A percentile compares a stretch with the other conserved stretches of the same genome.
Evolutionary conservation across 1,140 invertebrate species (phyloP).

Genomic region (Aporrectodea caliginosa): DNA sequence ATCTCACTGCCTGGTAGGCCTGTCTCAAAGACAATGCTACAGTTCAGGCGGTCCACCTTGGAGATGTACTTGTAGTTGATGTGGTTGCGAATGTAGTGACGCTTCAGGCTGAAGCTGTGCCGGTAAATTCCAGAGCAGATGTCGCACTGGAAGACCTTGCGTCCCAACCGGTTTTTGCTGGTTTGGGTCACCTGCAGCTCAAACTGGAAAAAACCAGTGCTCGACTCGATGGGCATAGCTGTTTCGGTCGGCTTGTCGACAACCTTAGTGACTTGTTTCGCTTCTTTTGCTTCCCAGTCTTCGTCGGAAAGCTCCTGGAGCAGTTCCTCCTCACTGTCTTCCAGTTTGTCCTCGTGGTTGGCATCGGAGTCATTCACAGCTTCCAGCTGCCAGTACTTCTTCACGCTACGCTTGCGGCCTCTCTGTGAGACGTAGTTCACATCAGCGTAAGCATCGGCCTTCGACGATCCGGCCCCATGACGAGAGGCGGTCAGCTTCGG

Average conservation of each 20-base stretch:
- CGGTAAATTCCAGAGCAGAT: slow-evolving; percentile 59
- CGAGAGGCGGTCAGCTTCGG: not conserved
- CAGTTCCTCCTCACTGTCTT: not conserved
- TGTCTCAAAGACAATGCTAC: slow-evolving; percentile 34
- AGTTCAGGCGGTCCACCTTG: slow-evolving; percentile 53
- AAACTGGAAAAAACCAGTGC: not conserved
- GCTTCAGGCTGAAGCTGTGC: slow-evolving; percentile 60
- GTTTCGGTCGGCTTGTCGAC: not conserved
- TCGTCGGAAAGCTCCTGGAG: not conserved
- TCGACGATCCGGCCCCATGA: not conserved
- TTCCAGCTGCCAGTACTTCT: slow-evolving; percentile 25
- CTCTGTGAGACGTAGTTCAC: slow-evolving; percentile 8
- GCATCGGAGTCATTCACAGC: not conserved
- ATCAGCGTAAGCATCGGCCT: not conserved
- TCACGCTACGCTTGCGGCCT: slow-evolving; percentile 13
- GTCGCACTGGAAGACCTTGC: slow-evolving; percentile 58
- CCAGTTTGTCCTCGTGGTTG: not conserved
- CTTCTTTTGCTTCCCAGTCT: not conserved
- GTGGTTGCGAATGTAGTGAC: slow-evolving; percentile 61
- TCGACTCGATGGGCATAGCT: not conserved
- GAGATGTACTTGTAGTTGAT: slow-evolving; percentile 59
- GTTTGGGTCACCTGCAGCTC: not conserved
- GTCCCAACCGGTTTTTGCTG: slow-evolving; percentile 33
- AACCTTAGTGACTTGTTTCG: not conserved
- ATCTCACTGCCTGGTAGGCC: too few species aligned